These are phyloP conservation scores for Atta cephalotes DNA, from an alignment of 1,140 invertebrate genomes.

Conservation along the genomic window DNA sequence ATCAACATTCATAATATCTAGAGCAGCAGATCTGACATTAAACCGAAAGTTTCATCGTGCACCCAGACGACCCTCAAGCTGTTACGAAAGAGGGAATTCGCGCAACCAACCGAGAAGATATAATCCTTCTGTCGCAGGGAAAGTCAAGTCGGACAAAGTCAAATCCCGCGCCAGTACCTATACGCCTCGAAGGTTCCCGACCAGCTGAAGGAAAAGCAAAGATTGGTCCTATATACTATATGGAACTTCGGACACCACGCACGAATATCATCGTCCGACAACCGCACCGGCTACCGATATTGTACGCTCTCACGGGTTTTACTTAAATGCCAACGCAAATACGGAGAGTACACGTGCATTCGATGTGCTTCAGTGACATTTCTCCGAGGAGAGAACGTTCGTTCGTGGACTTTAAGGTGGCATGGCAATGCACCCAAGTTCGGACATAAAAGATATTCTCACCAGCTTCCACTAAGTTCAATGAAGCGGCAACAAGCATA, in stretches of 20 bases:
- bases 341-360: constrained; percentile 32
- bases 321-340: constrained; percentile 61
- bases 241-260: constrained; percentile 37
- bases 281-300: constrained; percentile 22
- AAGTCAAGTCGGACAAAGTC: constrained; percentile 68
- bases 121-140: constrained; percentile 66
- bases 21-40: constrained; percentile 20
- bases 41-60: constrained; percentile 58
- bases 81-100: constrained; percentile 16
- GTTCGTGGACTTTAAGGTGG: constrained; percentile 44
- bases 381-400: constrained; percentile 17
- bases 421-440: constrained; percentile 45
- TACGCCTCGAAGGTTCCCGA: neutral
- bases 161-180: constrained; percentile 60
- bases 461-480: neutral
- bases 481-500: neutral
- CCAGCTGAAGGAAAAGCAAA: constrained; percentile 18
- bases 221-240: constrained; percentile 20
- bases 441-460: constrained; percentile 43
- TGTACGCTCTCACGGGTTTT: constrained; percentile 66
- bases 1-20: constrained; percentile 64
- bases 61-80: constrained; percentile 50
- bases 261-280: constrained; percentile 33
- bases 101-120: constrained; percentile 45
- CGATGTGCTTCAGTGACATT: constrained; percentile 34